phyloP scores from a whole-genome alignment of 2,113 vertebrate species.

The Paramisgurnus dabryanus region DNA sequence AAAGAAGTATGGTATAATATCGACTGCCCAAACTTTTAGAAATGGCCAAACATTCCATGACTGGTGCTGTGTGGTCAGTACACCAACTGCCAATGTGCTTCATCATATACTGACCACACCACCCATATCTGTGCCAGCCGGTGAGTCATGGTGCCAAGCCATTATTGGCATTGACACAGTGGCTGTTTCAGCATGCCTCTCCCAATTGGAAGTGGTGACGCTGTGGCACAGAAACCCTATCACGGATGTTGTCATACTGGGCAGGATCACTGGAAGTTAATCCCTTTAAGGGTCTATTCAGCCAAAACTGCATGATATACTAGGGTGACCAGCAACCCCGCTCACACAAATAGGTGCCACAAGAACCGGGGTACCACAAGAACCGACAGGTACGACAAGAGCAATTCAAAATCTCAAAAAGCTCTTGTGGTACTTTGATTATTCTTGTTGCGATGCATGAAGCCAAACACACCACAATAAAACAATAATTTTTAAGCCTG shows the following conservation, averaged over 20 bases:
- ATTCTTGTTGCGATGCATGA: no score
- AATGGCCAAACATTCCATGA: conserved; percentile 31
- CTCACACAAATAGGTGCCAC: conserved; percentile 10
- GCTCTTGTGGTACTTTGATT: no score
- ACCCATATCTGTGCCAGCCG: conserved; percentile 25
- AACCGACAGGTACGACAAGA: no score
- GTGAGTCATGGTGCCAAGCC: background rate
- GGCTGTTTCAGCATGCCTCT: conserved; percentile 59
- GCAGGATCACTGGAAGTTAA: conserved; percentile 56
- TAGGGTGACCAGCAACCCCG: background rate
- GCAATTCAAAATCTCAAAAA: no score
- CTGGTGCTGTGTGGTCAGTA: conserved; percentile 22
- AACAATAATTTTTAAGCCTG: no score
- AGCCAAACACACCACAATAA: no score
- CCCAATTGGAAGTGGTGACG: conserved; percentile 66
- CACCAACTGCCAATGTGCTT: conserved; percentile 10
- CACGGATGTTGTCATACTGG: conserved; percentile 52
- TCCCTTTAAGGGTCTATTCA: conserved; percentile 56
- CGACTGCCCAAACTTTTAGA: background rate
- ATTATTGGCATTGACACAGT: background rate
- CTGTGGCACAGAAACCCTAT: conserved; percentile 42
- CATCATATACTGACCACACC: conserved; percentile 20
- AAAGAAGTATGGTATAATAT: background rate
- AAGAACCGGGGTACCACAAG: no score
- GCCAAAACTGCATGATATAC: conserved; percentile 39